Evolutionary conservation across 2,113 vertebrate species (phyloP), one percentile per base, ranked within the genome.

Genomic region (Phrynosoma platyrhinos): DNA sequence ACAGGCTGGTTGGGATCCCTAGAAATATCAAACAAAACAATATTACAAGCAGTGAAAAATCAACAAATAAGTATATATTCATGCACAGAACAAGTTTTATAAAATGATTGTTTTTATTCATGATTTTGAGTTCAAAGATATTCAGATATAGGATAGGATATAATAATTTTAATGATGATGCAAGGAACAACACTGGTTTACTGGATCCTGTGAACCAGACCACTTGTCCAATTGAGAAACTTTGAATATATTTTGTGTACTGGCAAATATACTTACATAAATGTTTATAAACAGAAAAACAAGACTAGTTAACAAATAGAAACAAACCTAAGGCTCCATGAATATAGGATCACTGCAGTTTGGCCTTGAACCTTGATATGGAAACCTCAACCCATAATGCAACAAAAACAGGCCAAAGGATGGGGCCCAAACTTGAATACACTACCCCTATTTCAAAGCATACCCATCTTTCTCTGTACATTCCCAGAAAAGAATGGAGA

Each of bases 1-100:
- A 99, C 98, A 0, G 99, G 99, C 52, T 98, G 98, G 74, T 99
- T 99, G 3, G 99, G 99, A 94, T 99, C 98, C 3, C 98, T 99
- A 91, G 0, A 77, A 91, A 91, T 89, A 92, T n/a, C 91, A 78
- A 95, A 83, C 58, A 84, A 90, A 87, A 78, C 42, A 84, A 83
- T 12, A 83, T 69, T 82, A 89, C 1, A 92, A 77, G 78, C 30
- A 76, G 71, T 83, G 62, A 55, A 66, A 0, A 52, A 47, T 13
- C 5, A 58, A 30, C 12, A 72, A 25, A 55, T n/a, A 78, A 7
- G 7, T 83, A 42, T 32, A 99, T 94, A 94, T 98, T 98, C 74
- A 99, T 95, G 75, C 98, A 98, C 0, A 98, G 98, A 0, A 98
- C 98, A 0, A 99, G 96, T 52, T 98, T 98, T 82, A 66, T 36